Conservation (phyloP, 2,888 invertebrate species). For the Exocentrus adspersus region DNA sequence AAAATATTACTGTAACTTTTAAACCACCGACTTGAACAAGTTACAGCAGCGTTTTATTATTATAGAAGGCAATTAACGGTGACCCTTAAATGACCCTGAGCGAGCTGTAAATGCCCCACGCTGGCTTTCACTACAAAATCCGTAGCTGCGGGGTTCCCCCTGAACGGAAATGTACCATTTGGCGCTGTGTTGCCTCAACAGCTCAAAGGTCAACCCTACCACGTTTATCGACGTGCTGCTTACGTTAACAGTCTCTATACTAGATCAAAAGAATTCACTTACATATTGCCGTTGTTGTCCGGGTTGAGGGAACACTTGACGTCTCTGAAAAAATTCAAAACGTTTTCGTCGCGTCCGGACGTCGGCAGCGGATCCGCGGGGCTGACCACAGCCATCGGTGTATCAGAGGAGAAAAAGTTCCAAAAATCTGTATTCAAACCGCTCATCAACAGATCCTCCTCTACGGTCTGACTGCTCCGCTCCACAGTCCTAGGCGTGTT, state of each 20-base stretch:
- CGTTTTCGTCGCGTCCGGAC: slow-evolving; percentile 3
- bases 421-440: neutral
- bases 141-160: neutral
- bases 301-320: slow-evolving; percentile 47
- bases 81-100: neutral
- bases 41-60: too few relatives aligned
- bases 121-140: neutral
- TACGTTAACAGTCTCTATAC: too few relatives aligned
- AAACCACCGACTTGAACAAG: too few relatives aligned
- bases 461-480: neutral
- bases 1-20: too few relatives aligned
- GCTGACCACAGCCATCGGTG: neutral
- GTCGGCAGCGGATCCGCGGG: neutral
- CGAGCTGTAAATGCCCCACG: neutral
- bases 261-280: slow-evolving; percentile 43
- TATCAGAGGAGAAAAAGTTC: neutral
- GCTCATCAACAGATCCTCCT: neutral
- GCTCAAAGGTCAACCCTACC: neutral
- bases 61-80: too few relatives aligned
- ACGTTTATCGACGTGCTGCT: neutral
- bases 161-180: too few relatives aligned
- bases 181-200: too few relatives aligned
- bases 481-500: neutral
- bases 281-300: slow-evolving; percentile 54
- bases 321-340: slow-evolving; percentile 49